Evolutionary conservation across 2,797 vertebrate species (phyloP), one percentile per base, ranked within the genome.

Genomic region (Dipus sagitta): DNA sequence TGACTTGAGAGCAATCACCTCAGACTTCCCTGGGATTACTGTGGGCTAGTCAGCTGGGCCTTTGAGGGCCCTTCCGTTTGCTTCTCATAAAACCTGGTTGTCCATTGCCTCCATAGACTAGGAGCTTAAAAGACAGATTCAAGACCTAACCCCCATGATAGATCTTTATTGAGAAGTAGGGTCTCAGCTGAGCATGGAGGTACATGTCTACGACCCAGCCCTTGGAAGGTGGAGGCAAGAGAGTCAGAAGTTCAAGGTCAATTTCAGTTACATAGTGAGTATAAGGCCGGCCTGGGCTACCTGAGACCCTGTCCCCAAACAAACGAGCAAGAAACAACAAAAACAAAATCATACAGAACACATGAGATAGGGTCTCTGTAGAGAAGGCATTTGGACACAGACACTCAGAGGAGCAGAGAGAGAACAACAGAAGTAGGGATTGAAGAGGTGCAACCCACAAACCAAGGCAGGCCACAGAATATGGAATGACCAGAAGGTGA

Each of bases 361-460:
- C 15, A 17, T 52, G n/a, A 18, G 21, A n/a, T 32, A 17, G 80
- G 26, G 38, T 18, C 4, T 47, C 38, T 80, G 58, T 10, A 52
- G 47, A 83, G 30, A n/a, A 14, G 0, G 34, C 17, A 24, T 65
- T 42, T 30, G 42, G 34, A 38, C 32, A 34, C 21, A 28, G 23
- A 58, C 10, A 32, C 6, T 5, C 30, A 67, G n/a, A 60, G n/a
- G 60, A 30, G 9, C 4, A 8, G 8, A 0, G 1, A 65, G 30
- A n/a, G n/a, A n/a, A 58, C 28, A 0, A 26, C 47, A 30, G 30
- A 30, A 21, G 79, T 24, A 62, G 54, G 78, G 47, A 17, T 2
- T 4, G 11, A 13, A 23, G 62, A 2, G 23, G 26, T 3, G 2
- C 11, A 2, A 1, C 26, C n/a, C 18, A 32, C 18, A 65, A 28